Conservation (phyloP, 2,113 vertebrate species). For the Pavo muticus region DNA sequence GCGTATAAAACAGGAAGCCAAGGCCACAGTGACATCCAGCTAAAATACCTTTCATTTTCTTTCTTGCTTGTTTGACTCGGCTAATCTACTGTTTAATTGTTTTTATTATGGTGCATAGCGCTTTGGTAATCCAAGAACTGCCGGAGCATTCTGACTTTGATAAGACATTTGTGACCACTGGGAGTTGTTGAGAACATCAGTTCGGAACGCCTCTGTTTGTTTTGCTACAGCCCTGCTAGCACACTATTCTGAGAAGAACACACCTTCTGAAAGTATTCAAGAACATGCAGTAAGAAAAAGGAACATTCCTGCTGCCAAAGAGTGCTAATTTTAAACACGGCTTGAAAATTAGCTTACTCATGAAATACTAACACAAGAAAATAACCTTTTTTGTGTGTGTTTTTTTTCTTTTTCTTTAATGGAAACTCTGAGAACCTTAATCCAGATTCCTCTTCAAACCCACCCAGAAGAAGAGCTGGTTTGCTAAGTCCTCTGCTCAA, state of each 20-base stretch:
- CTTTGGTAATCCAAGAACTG: not conserved
- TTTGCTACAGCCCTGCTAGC: not conserved
- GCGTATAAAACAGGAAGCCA: conserved; percentile 14
- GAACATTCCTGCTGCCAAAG: conserved; percentile 22
- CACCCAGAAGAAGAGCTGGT: conserved; percentile 62
- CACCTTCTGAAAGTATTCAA: conserved; percentile 5
- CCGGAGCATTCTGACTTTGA: not conserved
- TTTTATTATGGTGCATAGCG: not conserved
- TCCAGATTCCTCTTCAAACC: conserved; percentile 28
- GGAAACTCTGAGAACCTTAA: not conserved
- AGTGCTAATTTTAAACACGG: not conserved
- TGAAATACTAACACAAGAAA: conserved; percentile 17
- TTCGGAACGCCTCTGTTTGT: not conserved
- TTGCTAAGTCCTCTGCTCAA: conserved; percentile 53
- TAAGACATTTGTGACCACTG: not conserved
- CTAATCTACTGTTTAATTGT: not conserved
- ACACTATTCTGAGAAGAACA: not conserved
- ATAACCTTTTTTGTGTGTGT: not conserved
- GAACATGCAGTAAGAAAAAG: not conserved
- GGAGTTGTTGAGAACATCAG: not conserved
- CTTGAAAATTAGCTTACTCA: not conserved
- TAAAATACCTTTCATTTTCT: not conserved
- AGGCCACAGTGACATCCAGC: not conserved
- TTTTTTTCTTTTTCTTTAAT: too few species aligned
- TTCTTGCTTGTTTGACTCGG: not conserved